Evolutionary conservation across 2,113 vertebrate genomes (phyloP).

Genomic region (Oceanites oceanicus): DNA sequence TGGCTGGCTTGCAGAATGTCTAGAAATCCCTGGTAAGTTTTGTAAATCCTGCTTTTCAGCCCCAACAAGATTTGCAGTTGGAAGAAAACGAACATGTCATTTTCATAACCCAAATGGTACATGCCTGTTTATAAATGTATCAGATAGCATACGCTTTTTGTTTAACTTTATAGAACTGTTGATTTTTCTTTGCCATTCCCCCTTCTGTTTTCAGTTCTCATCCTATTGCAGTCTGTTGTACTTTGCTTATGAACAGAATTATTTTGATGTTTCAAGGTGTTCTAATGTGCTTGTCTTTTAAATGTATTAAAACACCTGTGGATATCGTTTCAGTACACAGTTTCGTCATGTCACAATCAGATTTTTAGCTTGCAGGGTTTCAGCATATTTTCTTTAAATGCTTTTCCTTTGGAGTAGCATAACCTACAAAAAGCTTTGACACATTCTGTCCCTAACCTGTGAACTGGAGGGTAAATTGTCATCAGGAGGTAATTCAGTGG

Average conservation of each 20-base stretch:
- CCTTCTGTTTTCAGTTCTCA: not conserved
- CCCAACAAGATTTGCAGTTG: not conserved
- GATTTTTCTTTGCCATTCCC: not conserved
- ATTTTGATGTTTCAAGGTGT: not conserved
- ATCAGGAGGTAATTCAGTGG: not conserved
- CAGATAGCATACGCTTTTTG: not conserved
- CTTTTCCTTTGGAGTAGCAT: not conserved
- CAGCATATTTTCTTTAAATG: not conserved
- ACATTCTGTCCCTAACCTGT: not conserved
- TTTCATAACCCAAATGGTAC: not conserved
- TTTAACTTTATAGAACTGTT: not conserved
- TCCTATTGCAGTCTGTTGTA: not conserved
- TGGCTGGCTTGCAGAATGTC: not conserved
- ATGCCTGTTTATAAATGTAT: not conserved
- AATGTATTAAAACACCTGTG: not conserved
- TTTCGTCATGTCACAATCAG: not conserved
- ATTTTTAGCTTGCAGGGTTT: not conserved
- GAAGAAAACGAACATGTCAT: not conserved
- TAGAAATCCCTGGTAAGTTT: not conserved
- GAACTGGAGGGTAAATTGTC: not conserved
- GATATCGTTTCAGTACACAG: not conserved
- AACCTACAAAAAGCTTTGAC: not conserved
- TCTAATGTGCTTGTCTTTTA: not conserved
- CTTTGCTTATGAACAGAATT: not conserved
- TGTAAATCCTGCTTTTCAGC: not conserved